phyloP scores from a whole-genome alignment of 2,113 vertebrate species.

The Miniopterus natalensis region DNA sequence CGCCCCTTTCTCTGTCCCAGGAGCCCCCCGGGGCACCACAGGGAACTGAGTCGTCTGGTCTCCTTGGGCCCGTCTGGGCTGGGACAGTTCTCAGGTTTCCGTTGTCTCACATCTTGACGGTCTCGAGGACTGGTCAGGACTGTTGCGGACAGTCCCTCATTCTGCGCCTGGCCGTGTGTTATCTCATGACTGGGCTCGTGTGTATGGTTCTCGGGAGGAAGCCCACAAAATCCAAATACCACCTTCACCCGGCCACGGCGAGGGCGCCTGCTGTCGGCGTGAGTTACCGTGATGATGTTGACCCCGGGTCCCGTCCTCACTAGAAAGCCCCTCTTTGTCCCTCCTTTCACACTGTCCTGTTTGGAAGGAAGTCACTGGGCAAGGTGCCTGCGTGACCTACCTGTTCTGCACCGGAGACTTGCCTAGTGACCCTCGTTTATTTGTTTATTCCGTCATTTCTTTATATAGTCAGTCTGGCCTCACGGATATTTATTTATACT shows the following conservation, averaged over 20 bases:
- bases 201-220: background rate
- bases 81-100: background rate
- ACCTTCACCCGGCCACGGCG: background rate
- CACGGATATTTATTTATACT: background rate
- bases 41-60: too few species aligned
- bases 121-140: background rate
- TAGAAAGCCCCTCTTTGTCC: background rate
- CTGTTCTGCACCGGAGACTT: too few species aligned
- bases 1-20: too few species aligned
- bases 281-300: rapidly evolving
- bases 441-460: background rate
- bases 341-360: too few species aligned
- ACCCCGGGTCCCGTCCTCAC: background rate
- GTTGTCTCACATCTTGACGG: background rate
- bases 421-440: background rate
- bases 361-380: background rate
- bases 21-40: background rate
- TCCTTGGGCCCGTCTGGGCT: background rate
- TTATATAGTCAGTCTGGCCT: background rate
- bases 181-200: background rate
- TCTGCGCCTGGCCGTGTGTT: background rate
- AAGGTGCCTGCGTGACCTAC: too few species aligned
- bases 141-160: background rate
- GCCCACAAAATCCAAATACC: background rate
- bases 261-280: background rate